These are phyloP conservation scores for Pristionchus mayeri DNA, from an alignment of 2,888 invertebrate genomes.

Conservation along the genomic window DNA sequence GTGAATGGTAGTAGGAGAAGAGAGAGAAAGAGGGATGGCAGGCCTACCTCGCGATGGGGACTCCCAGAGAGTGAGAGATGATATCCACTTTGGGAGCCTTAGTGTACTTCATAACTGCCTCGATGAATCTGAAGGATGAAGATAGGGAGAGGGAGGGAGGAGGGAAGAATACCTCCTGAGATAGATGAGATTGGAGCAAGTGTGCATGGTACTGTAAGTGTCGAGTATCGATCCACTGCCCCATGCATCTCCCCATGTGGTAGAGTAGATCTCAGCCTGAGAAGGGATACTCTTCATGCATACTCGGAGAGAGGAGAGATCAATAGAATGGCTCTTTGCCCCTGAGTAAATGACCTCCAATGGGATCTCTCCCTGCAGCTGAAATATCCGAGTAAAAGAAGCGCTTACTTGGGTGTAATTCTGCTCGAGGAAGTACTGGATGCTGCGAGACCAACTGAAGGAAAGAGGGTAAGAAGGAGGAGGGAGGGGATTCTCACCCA, in stretches of 20 bases:
- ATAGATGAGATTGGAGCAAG: conserved; percentile 71
- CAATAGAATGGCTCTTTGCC: too few species aligned
- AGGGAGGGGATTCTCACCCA: conserved; percentile 29
- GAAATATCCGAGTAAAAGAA: not conserved
- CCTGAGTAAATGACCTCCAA: too few species aligned
- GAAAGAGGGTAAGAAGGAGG: not conserved
- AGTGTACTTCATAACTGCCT: conserved; percentile 73
- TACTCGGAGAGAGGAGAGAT: not conserved
- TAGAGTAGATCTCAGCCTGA: conserved; percentile 72
- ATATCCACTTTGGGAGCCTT: conserved; percentile 73
- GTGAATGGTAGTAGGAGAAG: too few species aligned
- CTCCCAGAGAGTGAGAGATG: conserved; percentile 75
- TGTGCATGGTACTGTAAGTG: conserved; percentile 72
- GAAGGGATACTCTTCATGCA: not conserved
- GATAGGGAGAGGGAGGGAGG: not conserved
- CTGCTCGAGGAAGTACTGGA: conserved; percentile 75
- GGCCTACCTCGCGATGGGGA: conserved; percentile 58
- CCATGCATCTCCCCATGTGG: conserved; percentile 74
- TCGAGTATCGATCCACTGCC: conserved; percentile 66
- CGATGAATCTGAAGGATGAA: conserved; percentile 64
- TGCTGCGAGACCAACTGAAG: conserved; percentile 65
- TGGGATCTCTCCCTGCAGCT: not conserved
- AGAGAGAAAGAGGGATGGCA: too few species aligned
- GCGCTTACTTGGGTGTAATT: conserved; percentile 65
- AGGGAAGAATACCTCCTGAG: conserved; percentile 56